phyloP scores from a whole-genome alignment of 2,888 invertebrate species.

The Amaurobius ferox region DNA sequence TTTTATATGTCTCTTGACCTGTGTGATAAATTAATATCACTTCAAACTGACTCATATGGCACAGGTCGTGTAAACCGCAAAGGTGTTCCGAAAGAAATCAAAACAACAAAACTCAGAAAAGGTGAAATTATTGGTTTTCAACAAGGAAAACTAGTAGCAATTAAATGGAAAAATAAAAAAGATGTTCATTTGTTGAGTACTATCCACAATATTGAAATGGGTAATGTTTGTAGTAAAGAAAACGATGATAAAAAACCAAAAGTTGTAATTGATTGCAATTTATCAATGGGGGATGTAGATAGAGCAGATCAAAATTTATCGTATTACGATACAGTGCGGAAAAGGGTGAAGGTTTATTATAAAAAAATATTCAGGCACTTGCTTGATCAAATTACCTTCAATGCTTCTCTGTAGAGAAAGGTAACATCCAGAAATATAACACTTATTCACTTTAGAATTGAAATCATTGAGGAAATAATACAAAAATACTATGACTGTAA shows the following conservation, averaged over 20 bases:
- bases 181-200: constrained; percentile 25
- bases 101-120: constrained; percentile 12
- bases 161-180: constrained; percentile 20
- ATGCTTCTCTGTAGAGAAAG: too few relatives aligned
- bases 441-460: too few relatives aligned
- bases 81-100: background rate
- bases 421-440: too few relatives aligned
- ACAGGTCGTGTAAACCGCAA: background rate
- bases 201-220: constrained; percentile 22
- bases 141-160: background rate
- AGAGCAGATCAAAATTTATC: too few relatives aligned
- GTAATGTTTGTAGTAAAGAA: constrained; percentile 15
- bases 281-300: too few relatives aligned
- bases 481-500: too few relatives aligned
- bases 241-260: background rate
- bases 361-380: too few relatives aligned
- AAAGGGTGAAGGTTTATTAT: too few relatives aligned
- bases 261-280: too few relatives aligned
- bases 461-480: too few relatives aligned
- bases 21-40: constrained; percentile 1
- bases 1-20: background rate
- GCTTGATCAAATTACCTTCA: too few relatives aligned
- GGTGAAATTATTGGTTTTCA: constrained; percentile 17
- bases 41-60: constrained; percentile 5
- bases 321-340: too few relatives aligned